These are phyloP conservation scores for Drosophila varians DNA, from an alignment of 1,140 invertebrate species.

Conservation along the genomic window DNA sequence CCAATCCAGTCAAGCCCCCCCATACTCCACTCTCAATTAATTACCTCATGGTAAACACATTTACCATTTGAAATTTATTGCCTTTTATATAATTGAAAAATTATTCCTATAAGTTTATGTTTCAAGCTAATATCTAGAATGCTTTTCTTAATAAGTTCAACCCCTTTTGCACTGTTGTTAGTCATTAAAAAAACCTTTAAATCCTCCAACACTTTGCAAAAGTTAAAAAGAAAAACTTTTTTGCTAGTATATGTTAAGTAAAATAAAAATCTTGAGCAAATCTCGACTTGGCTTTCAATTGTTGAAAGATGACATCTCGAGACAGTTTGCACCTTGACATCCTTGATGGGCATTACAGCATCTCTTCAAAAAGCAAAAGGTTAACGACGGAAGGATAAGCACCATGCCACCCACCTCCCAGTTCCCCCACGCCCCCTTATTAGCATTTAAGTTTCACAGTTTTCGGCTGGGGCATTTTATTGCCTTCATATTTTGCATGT, in stretches of 20 bases:
- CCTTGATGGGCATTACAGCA: slow-evolving; percentile 35
- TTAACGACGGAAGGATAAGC: neutral
- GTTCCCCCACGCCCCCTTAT: too few species aligned
- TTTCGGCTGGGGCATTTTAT: slow-evolving; percentile 44
- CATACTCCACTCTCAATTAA: neutral
- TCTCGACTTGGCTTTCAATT: slow-evolving; percentile 7
- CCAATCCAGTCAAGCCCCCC: neutral
- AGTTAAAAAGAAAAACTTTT: too few species aligned
- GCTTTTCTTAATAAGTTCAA: too few species aligned
- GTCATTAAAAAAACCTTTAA: too few species aligned
- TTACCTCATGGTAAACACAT: neutral
- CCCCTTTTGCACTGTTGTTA: too few species aligned
- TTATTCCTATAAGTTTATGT: too few species aligned
- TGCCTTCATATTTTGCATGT: slow-evolving; percentile 55
- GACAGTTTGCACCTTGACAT: slow-evolving; percentile 16
- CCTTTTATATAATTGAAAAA: neutral
- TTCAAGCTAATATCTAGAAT: too few species aligned
- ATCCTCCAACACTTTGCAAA: too few species aligned
- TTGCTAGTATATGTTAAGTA: neutral
- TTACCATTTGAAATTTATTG: neutral
- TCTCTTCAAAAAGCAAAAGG: slow-evolving; percentile 14
- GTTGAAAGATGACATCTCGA: neutral
- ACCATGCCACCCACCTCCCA: neutral
- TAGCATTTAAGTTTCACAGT: neutral
- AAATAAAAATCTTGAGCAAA: neutral